Evolutionary conservation across 2,888 invertebrate species (phyloP).

Genomic region (Xylota sylvarum): DNA sequence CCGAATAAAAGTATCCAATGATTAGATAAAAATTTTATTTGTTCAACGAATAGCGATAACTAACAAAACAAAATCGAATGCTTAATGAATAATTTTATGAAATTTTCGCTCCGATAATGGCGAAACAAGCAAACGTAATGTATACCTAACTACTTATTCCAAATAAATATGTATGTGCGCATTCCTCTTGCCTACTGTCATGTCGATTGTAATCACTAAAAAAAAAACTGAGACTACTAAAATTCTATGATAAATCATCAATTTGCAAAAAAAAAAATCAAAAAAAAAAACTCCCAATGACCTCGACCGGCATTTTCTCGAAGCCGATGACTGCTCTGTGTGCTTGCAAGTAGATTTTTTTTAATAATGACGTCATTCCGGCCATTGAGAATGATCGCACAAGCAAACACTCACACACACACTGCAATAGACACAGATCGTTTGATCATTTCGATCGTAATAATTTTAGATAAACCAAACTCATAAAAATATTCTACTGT

Average conservation of each 20-base stretch:
- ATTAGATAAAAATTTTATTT: conserved; percentile 39
- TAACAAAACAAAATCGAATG: background rate
- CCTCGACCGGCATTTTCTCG: conserved; percentile 70
- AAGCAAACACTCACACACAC: conserved; percentile 8
- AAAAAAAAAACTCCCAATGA: conserved; percentile 41
- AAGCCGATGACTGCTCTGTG: conserved; percentile 34
- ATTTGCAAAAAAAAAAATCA: conserved; percentile 18
- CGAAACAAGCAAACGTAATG: background rate
- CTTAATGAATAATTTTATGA: background rate
- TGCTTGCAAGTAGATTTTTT: conserved; percentile 30
- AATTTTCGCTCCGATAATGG: conserved; percentile 4
- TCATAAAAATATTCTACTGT: conserved; percentile 43
- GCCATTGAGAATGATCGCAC: conserved; percentile 21
- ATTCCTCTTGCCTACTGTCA: conserved; percentile 32
- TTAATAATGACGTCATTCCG: conserved; percentile 58
- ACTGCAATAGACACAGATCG: background rate
- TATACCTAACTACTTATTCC: too few relatives aligned
- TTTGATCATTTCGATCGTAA: conserved; percentile 43
- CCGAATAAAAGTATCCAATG: conserved; percentile 2
- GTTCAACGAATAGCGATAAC: background rate
- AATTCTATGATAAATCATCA: conserved; percentile 21
- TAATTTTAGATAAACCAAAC: conserved; percentile 57
- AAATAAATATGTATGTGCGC: background rate
- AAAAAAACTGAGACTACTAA: background rate
- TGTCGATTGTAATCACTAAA: background rate